phyloP scores from a whole-genome alignment of 2,113 vertebrate species.

The Parotia lawesii region DNA sequence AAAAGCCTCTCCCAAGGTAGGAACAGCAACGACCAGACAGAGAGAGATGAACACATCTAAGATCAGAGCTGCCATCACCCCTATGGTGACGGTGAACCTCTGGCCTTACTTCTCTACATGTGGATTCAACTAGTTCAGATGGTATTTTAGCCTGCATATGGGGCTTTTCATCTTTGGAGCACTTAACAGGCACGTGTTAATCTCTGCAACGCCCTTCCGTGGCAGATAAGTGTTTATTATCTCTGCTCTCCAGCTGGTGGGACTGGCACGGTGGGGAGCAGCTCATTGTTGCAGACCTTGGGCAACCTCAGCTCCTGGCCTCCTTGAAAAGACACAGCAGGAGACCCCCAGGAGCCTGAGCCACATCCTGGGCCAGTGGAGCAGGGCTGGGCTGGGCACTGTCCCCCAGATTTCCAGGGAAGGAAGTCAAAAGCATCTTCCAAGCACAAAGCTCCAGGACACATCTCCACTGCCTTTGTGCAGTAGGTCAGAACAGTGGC shows the following conservation, averaged over 20 bases:
- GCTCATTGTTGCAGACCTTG: neutral
- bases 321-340: neutral
- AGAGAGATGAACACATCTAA: neutral
- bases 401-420: neutral
- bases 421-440: neutral
- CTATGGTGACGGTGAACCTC: neutral
- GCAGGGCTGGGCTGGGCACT: neutral
- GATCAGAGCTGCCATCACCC: conserved; percentile 36
- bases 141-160: conserved; percentile 36
- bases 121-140: conserved; percentile 45
- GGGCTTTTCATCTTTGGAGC: conserved; percentile 38
- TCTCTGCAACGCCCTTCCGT: neutral
- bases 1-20: neutral
- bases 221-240: conserved; percentile 50
- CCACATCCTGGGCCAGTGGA: neutral
- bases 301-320: neutral
- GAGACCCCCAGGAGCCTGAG: neutral
- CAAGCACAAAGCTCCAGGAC: neutral
- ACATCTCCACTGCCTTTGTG: neutral
- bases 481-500: rapidly evolving
- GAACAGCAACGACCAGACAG: neutral
- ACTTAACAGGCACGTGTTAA: conserved; percentile 32
- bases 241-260: conserved; percentile 14
- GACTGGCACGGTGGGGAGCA: neutral
- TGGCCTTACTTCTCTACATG: conserved; percentile 17